Evolutionary conservation across 2,888 invertebrate genomes (phyloP), one percentile per base, ranked within the genome.

Genomic region (Mycogona germanica): DNA sequence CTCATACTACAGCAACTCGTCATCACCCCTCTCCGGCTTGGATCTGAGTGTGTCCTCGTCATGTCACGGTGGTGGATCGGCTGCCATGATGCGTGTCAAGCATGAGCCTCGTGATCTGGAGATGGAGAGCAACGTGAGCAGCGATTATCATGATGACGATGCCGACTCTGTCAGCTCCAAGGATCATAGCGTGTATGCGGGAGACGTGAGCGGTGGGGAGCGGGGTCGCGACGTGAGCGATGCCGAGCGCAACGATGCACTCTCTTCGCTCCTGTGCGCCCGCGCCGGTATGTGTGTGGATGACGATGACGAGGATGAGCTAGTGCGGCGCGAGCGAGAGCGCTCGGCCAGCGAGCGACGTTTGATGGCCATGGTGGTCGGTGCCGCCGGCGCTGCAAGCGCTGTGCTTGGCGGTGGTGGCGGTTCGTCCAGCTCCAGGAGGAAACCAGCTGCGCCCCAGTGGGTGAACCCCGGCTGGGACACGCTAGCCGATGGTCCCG

Each of bases 391-490:
- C 12, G 46, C 29, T 17, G 19, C 12, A 3, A 38, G 38, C 41
- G 17, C 7, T 21, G 17, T 12, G 12, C 14, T 12, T 4, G 26
- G 38, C 5, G 17, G 9, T n/a, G 14, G 46, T 9, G 25, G n/a
- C 26, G 50, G 41, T 3, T 51, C 51, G 26, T 23, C 60, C 19
- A 61, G 81, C 63, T 86, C 82, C 53, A 74, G 91, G 59, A 78
- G 95, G 64, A 96, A 96, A 74, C 91, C 93, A 1, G 92, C 91
- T 1, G 92, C 93, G 51, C 95, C 96, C 2, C 93, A 96, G 72
- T 93, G 95, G 91, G 91, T 95, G 3, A 93, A 93, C 70, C 95
- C 95, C 6, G 88, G 88, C 63, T 87, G 87, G 86, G 85, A 85
- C 65, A 85, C 45, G 17, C 55, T 49, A 14, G 55, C 37, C 25